Conservation (phyloP, 2,888 invertebrate species). For the Folsomia manolachei region DNA sequence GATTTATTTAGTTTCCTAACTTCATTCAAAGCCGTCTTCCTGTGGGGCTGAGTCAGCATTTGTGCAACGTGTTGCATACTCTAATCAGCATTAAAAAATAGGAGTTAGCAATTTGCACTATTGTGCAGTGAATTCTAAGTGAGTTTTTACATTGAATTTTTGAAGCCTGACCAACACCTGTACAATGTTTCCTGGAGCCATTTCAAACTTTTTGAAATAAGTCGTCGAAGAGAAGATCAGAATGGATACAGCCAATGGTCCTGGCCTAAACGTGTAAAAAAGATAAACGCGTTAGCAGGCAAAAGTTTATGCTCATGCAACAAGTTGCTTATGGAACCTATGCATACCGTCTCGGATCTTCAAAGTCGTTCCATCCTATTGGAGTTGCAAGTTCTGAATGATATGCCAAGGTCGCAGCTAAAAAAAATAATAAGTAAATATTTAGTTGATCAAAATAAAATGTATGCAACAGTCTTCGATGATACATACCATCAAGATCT, state of each 20-base stretch:
- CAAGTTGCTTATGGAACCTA: not conserved
- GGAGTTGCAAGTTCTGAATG: constrained; percentile 47
- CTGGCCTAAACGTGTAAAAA: constrained; percentile 30
- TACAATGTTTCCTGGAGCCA: constrained; percentile 45
- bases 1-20: constrained; percentile 47
- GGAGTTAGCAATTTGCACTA: too few relatives aligned
- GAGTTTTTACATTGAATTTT: constrained; percentile 47
- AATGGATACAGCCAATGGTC: constrained; percentile 43
- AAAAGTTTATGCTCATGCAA: too few relatives aligned
- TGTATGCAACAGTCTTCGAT: not conserved
- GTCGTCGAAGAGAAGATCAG: constrained; percentile 44
- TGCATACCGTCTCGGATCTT: constrained; percentile 39
- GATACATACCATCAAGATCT: constrained; percentile 29
- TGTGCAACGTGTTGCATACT: constrained; percentile 46
- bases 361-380: constrained; percentile 48
- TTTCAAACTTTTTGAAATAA: constrained; percentile 47
- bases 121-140: not conserved
- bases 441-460: not conserved
- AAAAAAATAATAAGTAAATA: too few relatives aligned
- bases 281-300: too few relatives aligned
- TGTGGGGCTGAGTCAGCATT: constrained; percentile 43
- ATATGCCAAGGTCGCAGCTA: constrained; percentile 45
- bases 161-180: constrained; percentile 47
- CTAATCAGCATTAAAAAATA: constrained; percentile 20
- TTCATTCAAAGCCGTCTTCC: constrained; percentile 48